A percentile compares a stretch with the other conserved stretches of the same genome.
Evolutionary conservation across 2,888 invertebrate genomes (phyloP).

Genomic region (Troides oblongomaculatus): DNA sequence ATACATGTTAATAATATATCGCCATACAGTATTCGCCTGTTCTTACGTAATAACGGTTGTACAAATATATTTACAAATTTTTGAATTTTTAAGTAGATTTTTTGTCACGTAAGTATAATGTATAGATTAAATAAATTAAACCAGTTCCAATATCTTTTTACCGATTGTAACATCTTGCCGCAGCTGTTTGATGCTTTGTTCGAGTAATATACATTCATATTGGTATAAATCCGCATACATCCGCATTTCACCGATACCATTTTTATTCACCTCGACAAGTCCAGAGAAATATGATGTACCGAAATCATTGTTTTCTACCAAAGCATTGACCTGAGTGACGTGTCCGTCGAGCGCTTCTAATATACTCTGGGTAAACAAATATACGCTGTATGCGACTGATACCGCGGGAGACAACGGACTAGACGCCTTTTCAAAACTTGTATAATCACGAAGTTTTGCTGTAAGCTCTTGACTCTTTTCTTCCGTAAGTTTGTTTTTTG

Average conservation of each 20-base stretch:
- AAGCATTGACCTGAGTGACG: constrained; percentile 48
- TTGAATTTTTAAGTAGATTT: too few relatives aligned
- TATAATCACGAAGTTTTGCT: constrained; percentile 68
- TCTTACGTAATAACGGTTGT: too few relatives aligned
- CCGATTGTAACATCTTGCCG: constrained; percentile 55
- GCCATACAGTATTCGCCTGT: too few relatives aligned
- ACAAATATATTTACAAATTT: too few relatives aligned
- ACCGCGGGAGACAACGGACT: constrained; percentile 82
- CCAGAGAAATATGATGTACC: constrained; percentile 63
- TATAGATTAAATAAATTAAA: constrained; percentile 22
- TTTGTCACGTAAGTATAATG: too few relatives aligned
- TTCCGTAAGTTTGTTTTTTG: constrained; percentile 69
- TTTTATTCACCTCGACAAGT: constrained; percentile 45
- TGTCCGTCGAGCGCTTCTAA: constrained; percentile 69
- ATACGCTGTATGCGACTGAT: constrained; percentile 83
- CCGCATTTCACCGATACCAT: constrained; percentile 55
- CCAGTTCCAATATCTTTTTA: constrained; percentile 53
- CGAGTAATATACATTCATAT: constrained; percentile 55
- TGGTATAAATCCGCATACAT: constrained; percentile 47
- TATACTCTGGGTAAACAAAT: constrained; percentile 78
- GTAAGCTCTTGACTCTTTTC: constrained; percentile 60
- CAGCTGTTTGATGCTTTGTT: constrained; percentile 50
- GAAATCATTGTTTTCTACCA: constrained; percentile 63
- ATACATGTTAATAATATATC: too few relatives aligned
- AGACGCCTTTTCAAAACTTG: constrained; percentile 77